Conservation (phyloP, 1,140 invertebrate species). For the Drosophila asahinai region DNA sequence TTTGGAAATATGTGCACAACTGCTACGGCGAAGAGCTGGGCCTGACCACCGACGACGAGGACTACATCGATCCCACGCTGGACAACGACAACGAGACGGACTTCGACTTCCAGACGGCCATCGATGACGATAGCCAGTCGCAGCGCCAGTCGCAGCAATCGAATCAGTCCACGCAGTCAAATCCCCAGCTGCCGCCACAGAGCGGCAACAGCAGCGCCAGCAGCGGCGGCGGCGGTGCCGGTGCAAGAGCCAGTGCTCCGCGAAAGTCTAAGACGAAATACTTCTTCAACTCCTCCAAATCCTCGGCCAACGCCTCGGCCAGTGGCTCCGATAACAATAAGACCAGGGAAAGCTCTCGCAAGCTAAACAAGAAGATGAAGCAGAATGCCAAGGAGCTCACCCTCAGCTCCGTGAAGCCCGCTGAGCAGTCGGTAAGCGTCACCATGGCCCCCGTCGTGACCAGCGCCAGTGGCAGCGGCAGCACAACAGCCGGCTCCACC, state of each 20-base stretch:
- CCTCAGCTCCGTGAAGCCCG: constrained; percentile 73
- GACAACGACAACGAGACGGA: constrained; percentile 67
- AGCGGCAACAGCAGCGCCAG: constrained; percentile 76
- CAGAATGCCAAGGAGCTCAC: constrained; percentile 80
- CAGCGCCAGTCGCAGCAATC: constrained; percentile 48
- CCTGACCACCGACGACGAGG: constrained; percentile 96
- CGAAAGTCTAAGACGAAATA: constrained; percentile 79
- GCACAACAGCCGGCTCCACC: constrained; percentile 27
- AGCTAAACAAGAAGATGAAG: constrained; percentile 78
- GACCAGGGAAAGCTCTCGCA: constrained; percentile 63
- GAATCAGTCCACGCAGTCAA: constrained; percentile 32
- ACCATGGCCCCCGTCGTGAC: constrained; percentile 26
- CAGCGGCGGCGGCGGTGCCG: constrained; percentile 65
- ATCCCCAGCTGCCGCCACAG: constrained; percentile 46
- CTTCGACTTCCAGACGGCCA: constrained; percentile 68
- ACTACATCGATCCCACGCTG: constrained; percentile 88
- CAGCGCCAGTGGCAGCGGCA: constrained; percentile 21
- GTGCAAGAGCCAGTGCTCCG: constrained; percentile 29
- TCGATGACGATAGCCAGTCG: constrained; percentile 69
- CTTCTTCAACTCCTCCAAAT: constrained; percentile 75
- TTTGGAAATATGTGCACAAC: constrained; percentile 95
- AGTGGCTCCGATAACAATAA: constrained; percentile 78
- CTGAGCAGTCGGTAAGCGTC: constrained; percentile 59
- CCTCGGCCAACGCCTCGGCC: constrained; percentile 77
- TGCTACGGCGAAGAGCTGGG: constrained; percentile 97